A percentile compares a stretch with the other conserved stretches of the same genome.
These are phyloP conservation scores for Melanotaenia trifasciata DNA, from an alignment of 2,797 vertebrate species.

Conservation along the genomic window DNA sequence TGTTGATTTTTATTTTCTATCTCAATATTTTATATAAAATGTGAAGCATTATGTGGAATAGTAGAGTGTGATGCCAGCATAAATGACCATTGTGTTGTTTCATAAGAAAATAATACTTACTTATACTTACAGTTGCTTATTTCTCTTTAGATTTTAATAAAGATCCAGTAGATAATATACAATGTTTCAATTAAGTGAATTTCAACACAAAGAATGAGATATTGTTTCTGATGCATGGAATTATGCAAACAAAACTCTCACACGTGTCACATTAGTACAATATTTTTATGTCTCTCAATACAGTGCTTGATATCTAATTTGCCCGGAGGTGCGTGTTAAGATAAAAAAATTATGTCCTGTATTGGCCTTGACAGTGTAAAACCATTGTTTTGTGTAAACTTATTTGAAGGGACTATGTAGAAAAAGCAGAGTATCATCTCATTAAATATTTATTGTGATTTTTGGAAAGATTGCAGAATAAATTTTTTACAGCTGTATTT, in stretches of 20 bases:
- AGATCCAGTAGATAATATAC: conserved; percentile 2
- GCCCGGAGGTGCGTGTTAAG: not conserved
- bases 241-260: conserved; percentile 5
- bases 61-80: conserved; percentile 37
- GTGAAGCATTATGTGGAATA: conserved; percentile 42
- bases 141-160: not conserved
- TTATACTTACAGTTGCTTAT: conserved; percentile 1
- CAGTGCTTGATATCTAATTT: conserved; percentile 17
- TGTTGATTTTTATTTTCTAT: conserved; percentile 49
- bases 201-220: conserved; percentile 13
- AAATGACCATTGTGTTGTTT: conserved; percentile 41
- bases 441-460: conserved; percentile 60
- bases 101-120: conserved; percentile 32
- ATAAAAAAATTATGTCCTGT: conserved; percentile 1
- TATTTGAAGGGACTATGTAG: not conserved
- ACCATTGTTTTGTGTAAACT: conserved; percentile 9
- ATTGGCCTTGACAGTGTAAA: conserved; percentile 1
- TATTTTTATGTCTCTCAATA: conserved; percentile 9
- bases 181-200: not conserved
- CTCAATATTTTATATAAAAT: conserved; percentile 33
- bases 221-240: conserved; percentile 9
- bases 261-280: not conserved
- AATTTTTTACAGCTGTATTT: conserved; percentile 39
- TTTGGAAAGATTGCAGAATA: conserved; percentile 45
- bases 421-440: conserved; percentile 28